Base-by-base conservation (phyloP, 2,797 vertebrate genomes). In the Leuciscus waleckii region DNA sequence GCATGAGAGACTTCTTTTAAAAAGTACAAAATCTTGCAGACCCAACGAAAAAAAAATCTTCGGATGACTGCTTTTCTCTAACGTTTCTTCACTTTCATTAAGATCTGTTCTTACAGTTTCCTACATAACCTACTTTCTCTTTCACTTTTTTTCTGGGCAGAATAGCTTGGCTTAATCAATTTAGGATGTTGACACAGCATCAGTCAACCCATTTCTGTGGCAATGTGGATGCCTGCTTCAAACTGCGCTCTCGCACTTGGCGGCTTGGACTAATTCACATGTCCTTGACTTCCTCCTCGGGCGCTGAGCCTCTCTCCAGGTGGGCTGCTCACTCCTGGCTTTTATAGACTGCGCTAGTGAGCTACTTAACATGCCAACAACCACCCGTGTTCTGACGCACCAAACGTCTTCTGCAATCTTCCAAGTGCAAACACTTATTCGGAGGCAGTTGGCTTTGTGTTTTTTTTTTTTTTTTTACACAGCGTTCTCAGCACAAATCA, bases 231-330 rank as follows among this genome's bases (percentile, higher is more conserved):
- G 65, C 35, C 51, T 76, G 49, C 61, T 74, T 80, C 54, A 61
- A 75, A 75, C 71, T 46, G 69, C 10, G 61, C 70, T 63, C 29
- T 49, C 16, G 21, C 70, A 51, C 71, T 83, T 29, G 61, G 35
- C 16, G 54, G 29, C 86, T 70, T 79, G 58, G 58, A 67, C 70
- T 82, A 67, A 84, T 86, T 89, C 82, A 49, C 37, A 73, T 81
- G 86, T 75, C 88, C 89, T 88, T 89, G 88, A 88, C 83, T 61
- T 71, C 74, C 32, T 82, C 83, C 63, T 81, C 71, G 84, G 78
- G 58, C 23, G 17, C 65, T 21, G 65, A 67, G 61, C 65, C 65
- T 67, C 85, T 83, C 85, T 85, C 85, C 83, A 79, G 82, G 79
- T 88, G 83, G 85, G 54, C 83, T 35, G 86, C 61, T 43, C 46